Evolutionary conservation across 2,113 vertebrate genomes (phyloP).

Genomic region (Tamias sibiricus): DNA sequence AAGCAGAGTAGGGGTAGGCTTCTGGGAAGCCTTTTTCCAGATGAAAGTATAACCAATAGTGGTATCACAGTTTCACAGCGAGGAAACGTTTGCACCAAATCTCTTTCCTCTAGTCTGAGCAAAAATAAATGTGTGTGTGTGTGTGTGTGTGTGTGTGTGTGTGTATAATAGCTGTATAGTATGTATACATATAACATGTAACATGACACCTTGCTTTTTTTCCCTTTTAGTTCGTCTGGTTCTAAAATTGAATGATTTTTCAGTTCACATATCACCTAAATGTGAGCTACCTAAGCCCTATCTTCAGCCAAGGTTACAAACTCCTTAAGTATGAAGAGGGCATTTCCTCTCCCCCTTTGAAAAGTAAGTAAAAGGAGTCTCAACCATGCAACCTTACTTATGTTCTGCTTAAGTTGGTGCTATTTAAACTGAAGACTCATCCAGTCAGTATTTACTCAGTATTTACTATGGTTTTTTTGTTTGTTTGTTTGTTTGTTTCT

Average conservation of each 20-base stretch:
- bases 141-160: background rate
- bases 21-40: background rate
- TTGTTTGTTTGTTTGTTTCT: too few species aligned
- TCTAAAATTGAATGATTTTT: constrained; percentile 44
- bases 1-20: background rate
- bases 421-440: too few species aligned
- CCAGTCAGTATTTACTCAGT: background rate
- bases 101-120: constrained; percentile 2
- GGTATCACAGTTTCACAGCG: background rate
- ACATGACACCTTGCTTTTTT: background rate
- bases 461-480: background rate
- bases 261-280: constrained; percentile 13
- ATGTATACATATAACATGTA: background rate
- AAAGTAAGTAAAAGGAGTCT: constrained; percentile 19
- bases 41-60: background rate
- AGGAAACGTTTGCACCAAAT: background rate
- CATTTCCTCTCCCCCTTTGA: background rate
- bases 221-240: background rate
- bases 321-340: background rate
- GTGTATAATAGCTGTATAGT: background rate
- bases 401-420: background rate
- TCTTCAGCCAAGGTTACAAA: constrained; percentile 4
- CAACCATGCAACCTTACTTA: background rate
- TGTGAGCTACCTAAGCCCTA: background rate
- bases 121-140: background rate